Evolutionary conservation across 2,888 invertebrate species (phyloP).

Genomic region (Caenorhabditis virilis): DNA sequence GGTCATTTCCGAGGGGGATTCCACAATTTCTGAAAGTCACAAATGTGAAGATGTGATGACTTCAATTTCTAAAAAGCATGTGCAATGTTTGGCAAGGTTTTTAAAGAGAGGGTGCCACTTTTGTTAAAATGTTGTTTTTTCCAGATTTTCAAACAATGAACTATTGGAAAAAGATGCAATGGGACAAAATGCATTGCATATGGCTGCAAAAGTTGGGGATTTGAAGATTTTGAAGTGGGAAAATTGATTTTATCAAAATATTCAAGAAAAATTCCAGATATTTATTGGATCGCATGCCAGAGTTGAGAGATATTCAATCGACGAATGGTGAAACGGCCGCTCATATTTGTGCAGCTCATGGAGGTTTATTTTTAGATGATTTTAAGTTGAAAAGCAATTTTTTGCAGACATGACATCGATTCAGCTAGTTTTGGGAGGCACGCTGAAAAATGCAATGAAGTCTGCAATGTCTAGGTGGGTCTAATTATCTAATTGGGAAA

Average conservation of each 20-base stretch:
- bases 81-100: conserved; percentile 30
- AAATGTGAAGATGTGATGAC: conserved; percentile 28
- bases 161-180: conserved; percentile 43
- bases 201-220: conserved; percentile 50
- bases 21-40: conserved; percentile 13
- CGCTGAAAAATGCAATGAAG: conserved; percentile 32
- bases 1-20: conserved; percentile 18
- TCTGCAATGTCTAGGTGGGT: conserved; percentile 28
- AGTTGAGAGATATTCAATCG: conserved; percentile 45
- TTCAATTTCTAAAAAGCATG: conserved; percentile 23
- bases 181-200: conserved; percentile 52
- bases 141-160: conserved; percentile 38
- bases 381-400: too few species aligned
- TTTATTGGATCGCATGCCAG: conserved; percentile 47
- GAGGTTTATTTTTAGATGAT: too few species aligned
- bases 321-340: conserved; percentile 50
- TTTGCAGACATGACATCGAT: conserved; percentile 38
- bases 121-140: not conserved
- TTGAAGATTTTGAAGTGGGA: conserved; percentile 46
- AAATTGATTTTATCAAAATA: not conserved
- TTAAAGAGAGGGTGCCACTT: not conserved
- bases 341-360: conserved; percentile 44
- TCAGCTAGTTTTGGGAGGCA: conserved; percentile 37
- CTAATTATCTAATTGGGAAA: too few species aligned
- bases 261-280: too few species aligned